Evolutionary conservation across 2,797 vertebrate genomes (phyloP), one percentile per base, ranked within the genome.

Genomic region (Trichosurus vulpecula): DNA sequence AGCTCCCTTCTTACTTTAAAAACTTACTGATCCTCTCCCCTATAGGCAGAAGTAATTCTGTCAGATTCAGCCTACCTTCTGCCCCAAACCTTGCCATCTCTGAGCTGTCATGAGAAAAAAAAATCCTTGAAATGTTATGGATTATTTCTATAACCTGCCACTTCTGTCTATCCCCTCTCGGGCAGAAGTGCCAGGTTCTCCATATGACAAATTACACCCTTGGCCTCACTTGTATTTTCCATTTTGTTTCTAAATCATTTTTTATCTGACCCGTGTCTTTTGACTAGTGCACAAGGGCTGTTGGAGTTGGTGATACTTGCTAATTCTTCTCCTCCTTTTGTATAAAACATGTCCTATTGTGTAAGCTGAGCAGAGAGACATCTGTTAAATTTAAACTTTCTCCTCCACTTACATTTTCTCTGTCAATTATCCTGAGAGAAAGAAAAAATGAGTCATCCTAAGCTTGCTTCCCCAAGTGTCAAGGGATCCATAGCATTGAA

Each of bases 1-100:
- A 97, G 53, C 3, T 66, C 87, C 92, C 96, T 97, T 97, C 95
- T 96, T 97, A 97, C 94, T 25, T 87, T 95, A 91, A 90, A 58
- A 92, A 90, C 94, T 95, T 55, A 97, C 97, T 98, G n/a, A 10
- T 41, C 66, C 61, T 92, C 31, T 29, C 41, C 97, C 97, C 93
- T 95, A 90, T 95, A 91, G 92, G 95, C 90, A 98, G 94, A 95
- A 61, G 58, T 66, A 97, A 90, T 94, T 90, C 95, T 97, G 95
- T 90, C 95, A 92, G 95, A 94, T 97, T 96, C 94, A 92, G 95
- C 56, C 96, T 92, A 92, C n/a, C 91, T 91, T 55, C 6, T 66
- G 92, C 54, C 92, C 94, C 93, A 54, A 94, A 90, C 30, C 9
- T 91, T 29, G 66, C 94, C 92, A 95, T 57, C 91, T 93, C 90